Percentiles rank a stretch among this genome's conserved stretches.
Evolutionary conservation across 2,113 vertebrate genomes (phyloP).

Genomic region (Pavo muticus): DNA sequence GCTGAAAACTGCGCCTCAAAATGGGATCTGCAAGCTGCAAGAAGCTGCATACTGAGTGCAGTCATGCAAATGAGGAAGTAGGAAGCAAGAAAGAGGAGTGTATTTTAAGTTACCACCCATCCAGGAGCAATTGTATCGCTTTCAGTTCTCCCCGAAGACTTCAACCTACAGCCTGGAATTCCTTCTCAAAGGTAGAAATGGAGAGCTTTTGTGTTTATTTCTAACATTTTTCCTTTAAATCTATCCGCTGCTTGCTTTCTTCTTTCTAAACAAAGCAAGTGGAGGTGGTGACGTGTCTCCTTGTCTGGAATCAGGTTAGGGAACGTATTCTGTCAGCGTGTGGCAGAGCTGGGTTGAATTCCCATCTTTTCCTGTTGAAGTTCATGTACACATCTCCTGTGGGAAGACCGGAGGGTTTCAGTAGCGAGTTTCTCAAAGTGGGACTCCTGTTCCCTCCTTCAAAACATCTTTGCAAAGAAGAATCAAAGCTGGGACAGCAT

Average conservation of each 20-base stretch:
- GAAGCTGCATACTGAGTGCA: not conserved
- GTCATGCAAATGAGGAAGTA: slow-evolving; percentile 43
- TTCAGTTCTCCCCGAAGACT: not conserved
- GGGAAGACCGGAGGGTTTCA: slow-evolving; percentile 11
- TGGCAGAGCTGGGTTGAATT: slow-evolving; percentile 7
- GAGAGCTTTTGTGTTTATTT: not conserved
- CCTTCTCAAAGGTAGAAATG: not conserved
- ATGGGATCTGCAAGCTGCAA: not conserved
- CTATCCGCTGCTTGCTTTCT: not conserved
- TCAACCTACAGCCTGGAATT: not conserved
- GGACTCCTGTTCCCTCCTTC: not conserved
- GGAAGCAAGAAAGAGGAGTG: not conserved
- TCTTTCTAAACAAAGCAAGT: not conserved
- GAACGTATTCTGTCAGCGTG: not conserved
- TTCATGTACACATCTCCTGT: not conserved
- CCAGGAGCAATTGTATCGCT: not conserved
- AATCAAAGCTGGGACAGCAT: not conserved
- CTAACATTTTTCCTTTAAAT: not conserved
- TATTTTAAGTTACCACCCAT: slow-evolving; percentile 55
- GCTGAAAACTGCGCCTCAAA: not conserved
- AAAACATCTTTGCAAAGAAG: not conserved
- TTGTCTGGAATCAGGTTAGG: not conserved
- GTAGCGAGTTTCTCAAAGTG: slow-evolving; percentile 3
- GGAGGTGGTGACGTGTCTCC: not conserved
- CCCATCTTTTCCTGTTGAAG: slow-evolving; percentile 43